Evolutionary conservation across 2,113 vertebrate genomes (phyloP).

Genomic region (Menidia beryllina): DNA sequence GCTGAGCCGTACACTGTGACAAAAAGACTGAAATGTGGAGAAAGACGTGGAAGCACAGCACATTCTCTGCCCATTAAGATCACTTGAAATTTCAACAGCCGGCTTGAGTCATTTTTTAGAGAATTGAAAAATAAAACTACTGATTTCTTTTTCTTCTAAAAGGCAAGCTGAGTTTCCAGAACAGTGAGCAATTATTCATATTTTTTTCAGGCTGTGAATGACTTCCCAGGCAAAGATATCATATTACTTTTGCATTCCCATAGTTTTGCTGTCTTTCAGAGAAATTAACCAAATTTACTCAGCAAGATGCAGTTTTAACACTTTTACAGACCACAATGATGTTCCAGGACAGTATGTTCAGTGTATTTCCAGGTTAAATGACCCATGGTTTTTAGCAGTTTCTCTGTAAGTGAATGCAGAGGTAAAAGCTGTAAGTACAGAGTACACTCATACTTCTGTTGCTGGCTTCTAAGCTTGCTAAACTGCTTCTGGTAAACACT

Average conservation of each 20-base stretch:
- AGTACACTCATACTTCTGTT: not conserved
- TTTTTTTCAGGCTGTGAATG: not conserved
- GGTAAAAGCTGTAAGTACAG: conserved; percentile 6
- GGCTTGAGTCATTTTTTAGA: not conserved
- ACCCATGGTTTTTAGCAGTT: not conserved
- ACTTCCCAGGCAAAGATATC: not conserved
- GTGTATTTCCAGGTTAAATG: not conserved
- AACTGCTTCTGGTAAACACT: conserved; percentile 15
- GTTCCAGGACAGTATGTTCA: not conserved
- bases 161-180: not conserved
- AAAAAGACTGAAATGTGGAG: conserved; percentile 21
- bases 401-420: not conserved
- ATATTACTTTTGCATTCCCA: not conserved
- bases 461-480: conserved; percentile 8
- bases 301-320: too few relatives aligned
- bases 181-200: not conserved
- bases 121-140: conserved; percentile 6
- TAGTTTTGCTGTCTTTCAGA: too few relatives aligned
- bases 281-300: too few relatives aligned
- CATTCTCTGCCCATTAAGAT: conserved; percentile 13
- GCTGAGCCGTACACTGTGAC: not conserved
- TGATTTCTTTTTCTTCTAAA: not conserved
- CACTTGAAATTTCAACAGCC: not conserved
- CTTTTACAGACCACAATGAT: too few relatives aligned
- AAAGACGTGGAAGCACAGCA: not conserved